Evolutionary conservation across 2,113 vertebrate genomes (phyloP), one percentile per base, ranked within the genome.

Genomic region (Chaetodon auriga): DNA sequence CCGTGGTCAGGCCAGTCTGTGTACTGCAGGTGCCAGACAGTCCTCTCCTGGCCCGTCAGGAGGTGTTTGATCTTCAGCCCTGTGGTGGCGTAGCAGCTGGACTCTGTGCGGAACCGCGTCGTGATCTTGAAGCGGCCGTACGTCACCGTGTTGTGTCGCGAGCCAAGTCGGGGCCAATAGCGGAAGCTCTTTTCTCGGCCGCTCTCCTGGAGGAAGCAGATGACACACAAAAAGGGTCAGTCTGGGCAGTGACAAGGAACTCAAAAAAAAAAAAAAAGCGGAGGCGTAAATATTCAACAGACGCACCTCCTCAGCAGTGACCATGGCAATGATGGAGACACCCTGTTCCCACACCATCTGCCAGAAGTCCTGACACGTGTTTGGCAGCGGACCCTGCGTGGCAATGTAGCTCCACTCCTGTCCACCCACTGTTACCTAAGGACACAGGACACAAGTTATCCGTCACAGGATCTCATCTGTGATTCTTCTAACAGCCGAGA

Each of bases 301-400:
- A 76, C 94, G 41, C 62, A 99, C 98, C 96, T 99, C 97, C 81
- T 99, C 98, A 4, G 96, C 97, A 0, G 98, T 99, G 77, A 99
- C 98, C 98, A 99, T 99, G 41, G 97, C 97, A 80, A 99, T 98
- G 78, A 99, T 98, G 2, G 97, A 94, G 78, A 99, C 95, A 9
- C 97, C 96, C 94, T 99, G 97, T 66, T 99, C 98, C 98, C 98
- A 99, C 78, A 99, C 96, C 98, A 99, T 98, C 94, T 99, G 98
- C 98, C 98, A 99, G 91, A 99, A 99, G 89, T 99, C 98, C 87
- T 96, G 97, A 83, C 98, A 99, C 0, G 98, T 99, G 68, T 96
- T 96, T 19, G 96, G 94, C 81, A 99, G 85, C 5, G 98, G 98
- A 30, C 97, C 98, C 92, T 99, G 98, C 0, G 97, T 96, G 73